phyloP scores from a whole-genome alignment of 2,113 vertebrate species.

The Clarias macrocephalus region DNA sequence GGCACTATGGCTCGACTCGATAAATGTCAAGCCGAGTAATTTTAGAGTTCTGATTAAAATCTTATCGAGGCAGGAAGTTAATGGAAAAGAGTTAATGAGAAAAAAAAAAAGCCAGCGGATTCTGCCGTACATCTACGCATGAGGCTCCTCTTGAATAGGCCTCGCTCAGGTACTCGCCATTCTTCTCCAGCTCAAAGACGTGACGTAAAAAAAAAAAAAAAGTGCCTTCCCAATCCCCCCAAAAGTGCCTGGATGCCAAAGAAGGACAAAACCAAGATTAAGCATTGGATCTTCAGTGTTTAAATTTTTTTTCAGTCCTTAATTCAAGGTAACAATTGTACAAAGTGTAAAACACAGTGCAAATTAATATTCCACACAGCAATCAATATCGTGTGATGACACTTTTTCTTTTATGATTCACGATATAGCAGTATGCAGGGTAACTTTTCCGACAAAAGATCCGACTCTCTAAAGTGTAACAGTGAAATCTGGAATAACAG shows the following conservation, averaged over 20 bases:
- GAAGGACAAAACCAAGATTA: constrained; percentile 50
- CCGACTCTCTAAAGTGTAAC: neutral
- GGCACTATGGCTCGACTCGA: constrained; percentile 78
- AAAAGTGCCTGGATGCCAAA: neutral
- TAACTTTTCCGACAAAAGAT: neutral
- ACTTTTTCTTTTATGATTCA: neutral
- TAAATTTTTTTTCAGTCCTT: neutral
- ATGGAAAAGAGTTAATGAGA: constrained; percentile 78
- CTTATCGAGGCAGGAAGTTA: constrained; percentile 87
- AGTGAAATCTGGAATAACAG: neutral
- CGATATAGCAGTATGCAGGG: neutral
- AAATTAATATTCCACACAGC: neutral
- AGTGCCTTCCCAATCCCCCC: constrained; percentile 52
- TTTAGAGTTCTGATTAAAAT: constrained; percentile 86
- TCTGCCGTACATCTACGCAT: constrained; percentile 61
- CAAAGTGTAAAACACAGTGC: too few species aligned
- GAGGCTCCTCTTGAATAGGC: constrained; percentile 60
- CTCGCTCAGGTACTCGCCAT: constrained; percentile 23
- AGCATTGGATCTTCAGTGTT: neutral
- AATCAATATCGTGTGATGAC: neutral
- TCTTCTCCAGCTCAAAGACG: constrained; percentile 47
- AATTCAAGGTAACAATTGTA: neutral
- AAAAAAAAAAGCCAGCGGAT: constrained; percentile 67
- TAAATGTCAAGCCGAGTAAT: constrained; percentile 85
- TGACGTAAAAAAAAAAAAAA: constrained; percentile 57